These are phyloP conservation scores for Gryllus bimaculatus DNA, from an alignment of 1,140 invertebrate genomes.

Conservation along the genomic window DNA sequence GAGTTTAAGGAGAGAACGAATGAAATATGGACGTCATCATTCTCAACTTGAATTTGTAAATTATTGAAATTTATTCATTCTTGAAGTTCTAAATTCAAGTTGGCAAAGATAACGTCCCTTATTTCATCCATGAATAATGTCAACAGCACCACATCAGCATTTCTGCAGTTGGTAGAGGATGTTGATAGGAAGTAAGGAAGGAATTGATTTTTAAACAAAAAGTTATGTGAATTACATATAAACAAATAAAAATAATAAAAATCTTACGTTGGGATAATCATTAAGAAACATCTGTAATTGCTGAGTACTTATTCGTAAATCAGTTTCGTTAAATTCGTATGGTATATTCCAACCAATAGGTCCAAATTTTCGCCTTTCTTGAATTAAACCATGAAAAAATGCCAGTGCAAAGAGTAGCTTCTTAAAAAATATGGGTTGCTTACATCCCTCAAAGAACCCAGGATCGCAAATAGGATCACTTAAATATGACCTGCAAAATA, in stretches of 20 bases:
- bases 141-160: no score
- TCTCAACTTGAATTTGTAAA: no score
- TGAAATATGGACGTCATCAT: no score
- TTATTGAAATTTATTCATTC: no score
- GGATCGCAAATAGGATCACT: slow-evolving; percentile 78
- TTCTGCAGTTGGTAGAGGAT: no score
- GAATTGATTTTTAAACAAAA: no score
- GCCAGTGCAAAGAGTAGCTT: slow-evolving; percentile 81
- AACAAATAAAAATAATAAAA: not conserved
- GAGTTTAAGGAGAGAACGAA: no score
- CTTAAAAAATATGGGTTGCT: slow-evolving; percentile 68
- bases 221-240: no score
- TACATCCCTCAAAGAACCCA: slow-evolving; percentile 80
- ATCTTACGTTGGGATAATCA: slow-evolving; percentile 43
- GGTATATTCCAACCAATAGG: slow-evolving; percentile 91
- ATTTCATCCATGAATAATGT: no score
- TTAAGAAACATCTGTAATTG: slow-evolving; percentile 86
- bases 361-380: slow-evolving; percentile 85
- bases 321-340: slow-evolving; percentile 94
- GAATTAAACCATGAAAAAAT: slow-evolving; percentile 90
- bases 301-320: slow-evolving; percentile 76
- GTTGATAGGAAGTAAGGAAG: no score
- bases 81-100: no score
- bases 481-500: slow-evolving; percentile 51
- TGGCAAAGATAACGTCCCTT: no score